Conservation (phyloP, 2,113 vertebrate genomes). For the Gorsachius goisagi region DNA sequence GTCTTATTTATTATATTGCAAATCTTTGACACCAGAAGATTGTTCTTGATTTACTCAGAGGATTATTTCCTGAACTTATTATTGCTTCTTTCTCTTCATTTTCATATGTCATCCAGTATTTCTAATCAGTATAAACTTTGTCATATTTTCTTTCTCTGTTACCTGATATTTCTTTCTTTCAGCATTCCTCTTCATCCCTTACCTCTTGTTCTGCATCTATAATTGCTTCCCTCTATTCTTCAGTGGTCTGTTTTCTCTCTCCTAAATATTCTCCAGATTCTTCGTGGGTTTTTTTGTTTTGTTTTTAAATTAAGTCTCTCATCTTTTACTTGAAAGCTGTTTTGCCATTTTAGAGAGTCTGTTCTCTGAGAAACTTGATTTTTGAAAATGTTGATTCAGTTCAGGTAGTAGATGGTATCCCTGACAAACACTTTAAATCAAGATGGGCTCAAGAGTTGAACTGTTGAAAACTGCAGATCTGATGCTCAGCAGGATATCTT, state of each 20-base stretch:
- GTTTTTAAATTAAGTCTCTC: neutral
- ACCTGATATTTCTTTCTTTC: neutral
- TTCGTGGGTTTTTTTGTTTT: neutral
- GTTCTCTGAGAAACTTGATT: neutral
- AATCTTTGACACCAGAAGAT: neutral
- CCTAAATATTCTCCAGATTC: neutral
- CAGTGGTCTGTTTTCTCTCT: neutral
- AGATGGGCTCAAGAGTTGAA: neutral
- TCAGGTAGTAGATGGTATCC: neutral
- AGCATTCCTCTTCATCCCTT: neutral
- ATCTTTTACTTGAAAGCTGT: neutral
- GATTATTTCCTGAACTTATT: neutral
- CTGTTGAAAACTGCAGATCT: neutral
- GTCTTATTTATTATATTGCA: neutral
- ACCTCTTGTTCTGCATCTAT: neutral
- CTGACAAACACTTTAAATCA: neutral
- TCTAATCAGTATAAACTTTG: neutral
- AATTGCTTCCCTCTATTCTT: neutral
- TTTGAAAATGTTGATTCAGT: neutral
- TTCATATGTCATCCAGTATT: neutral
- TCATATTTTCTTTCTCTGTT: neutral
- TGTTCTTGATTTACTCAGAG: neutral
- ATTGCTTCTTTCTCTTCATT: neutral
- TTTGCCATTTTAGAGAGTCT: neutral
- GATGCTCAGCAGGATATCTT: neutral